Evolutionary conservation across 2,888 invertebrate species (phyloP), one percentile per base, ranked within the genome.

Genomic region (Melanchra persicariae): DNA sequence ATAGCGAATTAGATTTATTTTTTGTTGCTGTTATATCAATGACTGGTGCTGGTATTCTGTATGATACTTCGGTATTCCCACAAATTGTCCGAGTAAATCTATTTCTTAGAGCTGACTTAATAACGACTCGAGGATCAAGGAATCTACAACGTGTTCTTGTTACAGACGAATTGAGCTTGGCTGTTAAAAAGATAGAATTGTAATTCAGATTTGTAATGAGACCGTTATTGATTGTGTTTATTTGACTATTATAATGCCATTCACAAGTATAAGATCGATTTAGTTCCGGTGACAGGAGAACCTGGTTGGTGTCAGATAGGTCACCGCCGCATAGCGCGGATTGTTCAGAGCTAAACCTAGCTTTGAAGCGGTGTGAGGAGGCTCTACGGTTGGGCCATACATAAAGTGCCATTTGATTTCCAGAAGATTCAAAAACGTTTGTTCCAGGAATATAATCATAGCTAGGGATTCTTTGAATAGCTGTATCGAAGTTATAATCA

Each of bases 331-430:
- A n/a, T n/a, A n/a, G n/a, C n/a, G n/a, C n/a, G n/a, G n/a, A n/a
- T n/a, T n/a, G n/a, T n/a, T n/a, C n/a, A 1, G 98, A 97, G 19
- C 94, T 95, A 89, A 97, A 99, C 61, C 93, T 96, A 0, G 98
- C 96, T 91, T 97, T 97, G 88, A 98, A 98, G 22, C 98, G 98
- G 72, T 97, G 96, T 74, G 96, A 96, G 19, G 92, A 92, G 22
- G 90, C 87, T 1, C 89, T 85, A 6, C 93, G 88, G 19, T 93
- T 88, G n/a, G 97, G 92, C 91, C 97, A 97, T 83, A 97, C 97
- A 74, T 95, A 94, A 17, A 99, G 87, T 17, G 94, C 89, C 96
- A 98, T 96, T 43, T 91, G 93, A 86, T 97, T 97, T 49, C 97
- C 96, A 0, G 97, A 96, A 19, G 98, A 97, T 82, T 96, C 95